Conservation (phyloP, 1,140 invertebrate genomes). For the Neoseiulus cucumeris region DNA sequence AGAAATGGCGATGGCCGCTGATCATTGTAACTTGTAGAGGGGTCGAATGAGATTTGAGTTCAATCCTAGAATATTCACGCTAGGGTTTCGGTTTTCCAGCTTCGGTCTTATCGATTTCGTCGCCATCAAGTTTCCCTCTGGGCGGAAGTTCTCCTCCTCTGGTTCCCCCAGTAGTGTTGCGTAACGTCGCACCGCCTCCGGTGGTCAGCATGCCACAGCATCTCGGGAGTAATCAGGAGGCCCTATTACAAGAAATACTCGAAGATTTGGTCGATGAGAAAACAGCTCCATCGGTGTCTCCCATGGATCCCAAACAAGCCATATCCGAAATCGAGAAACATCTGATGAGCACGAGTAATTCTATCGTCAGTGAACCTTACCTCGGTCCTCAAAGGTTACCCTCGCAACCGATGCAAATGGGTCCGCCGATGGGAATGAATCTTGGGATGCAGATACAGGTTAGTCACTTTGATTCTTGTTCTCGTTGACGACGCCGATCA, state of each 20-base stretch:
- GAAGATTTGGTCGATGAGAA: background rate
- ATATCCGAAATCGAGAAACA: slow-evolving; percentile 74
- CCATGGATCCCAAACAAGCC: slow-evolving; percentile 47
- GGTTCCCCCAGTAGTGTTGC: background rate
- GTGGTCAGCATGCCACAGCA: slow-evolving; percentile 14
- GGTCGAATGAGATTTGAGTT: no score
- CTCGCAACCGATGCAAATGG: no score
- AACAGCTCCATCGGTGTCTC: slow-evolving; percentile 13
- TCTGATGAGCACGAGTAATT: slow-evolving; percentile 43
- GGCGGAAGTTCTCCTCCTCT: background rate
- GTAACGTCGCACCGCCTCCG: background rate
- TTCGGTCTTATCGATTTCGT: background rate
- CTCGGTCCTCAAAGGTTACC: no score
- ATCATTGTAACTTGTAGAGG: no score
- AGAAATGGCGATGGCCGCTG: no score
- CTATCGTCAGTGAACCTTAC: no score
- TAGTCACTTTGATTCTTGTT: no score
- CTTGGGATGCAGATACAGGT: no score
- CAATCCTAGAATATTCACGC: no score
- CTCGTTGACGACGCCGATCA: no score
- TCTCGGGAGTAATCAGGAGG: background rate
- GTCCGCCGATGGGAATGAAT: no score
- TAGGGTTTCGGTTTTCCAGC: background rate
- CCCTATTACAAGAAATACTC: background rate
- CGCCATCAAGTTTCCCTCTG: background rate